These are phyloP conservation scores for Bombyx mori DNA, from an alignment of 1,140 invertebrate species.

Conservation along the genomic window ASM3026992v2 NC_085117.1:18956501-18957000, in stretches of 20 bases:
- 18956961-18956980: slow-evolving; percentile 65
- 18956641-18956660: slow-evolving; percentile 65
- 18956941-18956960: slow-evolving; percentile 58
- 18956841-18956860: slow-evolving; percentile 25
- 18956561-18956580: slow-evolving; percentile 54
- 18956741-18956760: slow-evolving; percentile 60
- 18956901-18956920: background rate
- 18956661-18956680: slow-evolving; percentile 72
- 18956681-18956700: slow-evolving; percentile 39
- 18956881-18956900: background rate
- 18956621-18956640: slow-evolving; percentile 27
- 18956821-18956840: slow-evolving; percentile 27
- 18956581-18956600: slow-evolving; percentile 64
- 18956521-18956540: slow-evolving; percentile 27
- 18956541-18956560: slow-evolving; percentile 58
- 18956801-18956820: slow-evolving; percentile 62
- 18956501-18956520: slow-evolving; percentile 28
- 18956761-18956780: slow-evolving; percentile 66
- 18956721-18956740: slow-evolving; percentile 17
- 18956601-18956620: slow-evolving; percentile 49
- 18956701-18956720: slow-evolving; percentile 32
- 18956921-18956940: slow-evolving; percentile 13
- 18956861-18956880: slow-evolving; percentile 18
- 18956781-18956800: slow-evolving; percentile 56
- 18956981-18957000: slow-evolving; percentile 61